These are phyloP conservation scores for Melopsittacus undulatus DNA, from an alignment of 2,797 vertebrate genomes.

Conservation along the genomic window DNA sequence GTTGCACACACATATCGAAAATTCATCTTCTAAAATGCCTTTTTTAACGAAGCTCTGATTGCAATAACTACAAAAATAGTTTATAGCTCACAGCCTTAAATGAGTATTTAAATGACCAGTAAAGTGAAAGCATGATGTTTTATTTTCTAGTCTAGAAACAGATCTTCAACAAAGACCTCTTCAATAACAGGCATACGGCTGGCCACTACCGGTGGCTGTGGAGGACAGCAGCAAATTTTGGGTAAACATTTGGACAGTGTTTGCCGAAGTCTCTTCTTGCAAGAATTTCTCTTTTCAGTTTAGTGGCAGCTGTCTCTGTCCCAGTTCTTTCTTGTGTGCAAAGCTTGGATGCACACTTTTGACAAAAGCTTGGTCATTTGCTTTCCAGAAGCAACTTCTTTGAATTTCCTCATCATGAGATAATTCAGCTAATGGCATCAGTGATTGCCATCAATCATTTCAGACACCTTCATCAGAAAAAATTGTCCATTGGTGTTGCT, in stretches of 20 bases:
- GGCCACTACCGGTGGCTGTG: background rate
- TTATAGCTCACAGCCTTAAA: background rate
- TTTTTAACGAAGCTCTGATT: background rate
- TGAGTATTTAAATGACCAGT: background rate
- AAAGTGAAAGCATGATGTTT: background rate
- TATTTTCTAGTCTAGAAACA: background rate
- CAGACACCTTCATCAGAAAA: background rate
- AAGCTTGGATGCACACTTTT: background rate
- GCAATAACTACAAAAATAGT: background rate
- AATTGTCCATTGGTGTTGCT: background rate
- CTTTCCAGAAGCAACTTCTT: slow-evolving; percentile 4
- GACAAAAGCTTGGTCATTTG: background rate
- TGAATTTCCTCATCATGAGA: slow-evolving; percentile 34
- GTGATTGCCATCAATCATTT: slow-evolving; percentile 25
- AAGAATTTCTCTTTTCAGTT: background rate
- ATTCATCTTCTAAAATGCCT: background rate
- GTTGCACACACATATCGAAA: background rate
- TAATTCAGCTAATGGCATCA: background rate
- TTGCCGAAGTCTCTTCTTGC: background rate
- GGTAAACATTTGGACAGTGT: background rate
- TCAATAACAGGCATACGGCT: background rate
- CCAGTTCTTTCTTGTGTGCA: background rate
- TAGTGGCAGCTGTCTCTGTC: background rate
- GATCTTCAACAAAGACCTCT: background rate
- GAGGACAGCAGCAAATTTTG: background rate